phyloP scores from a whole-genome alignment of 2,113 vertebrate genomes.

The Tautogolabrus adspersus region DNA sequence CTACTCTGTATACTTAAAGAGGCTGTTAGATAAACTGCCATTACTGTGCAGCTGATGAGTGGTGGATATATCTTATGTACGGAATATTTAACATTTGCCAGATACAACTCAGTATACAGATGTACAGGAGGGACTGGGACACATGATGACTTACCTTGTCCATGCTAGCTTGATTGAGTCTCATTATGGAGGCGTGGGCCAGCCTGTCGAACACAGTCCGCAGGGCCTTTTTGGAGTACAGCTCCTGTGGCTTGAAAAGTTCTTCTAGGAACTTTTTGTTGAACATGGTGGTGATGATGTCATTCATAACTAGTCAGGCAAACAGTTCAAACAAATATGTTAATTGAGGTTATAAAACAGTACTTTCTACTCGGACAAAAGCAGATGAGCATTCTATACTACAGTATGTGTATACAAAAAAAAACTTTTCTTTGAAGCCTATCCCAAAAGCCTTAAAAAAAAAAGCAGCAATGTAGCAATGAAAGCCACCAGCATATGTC shows the following conservation, averaged over 20 bases:
- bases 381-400: slow-evolving; percentile 31
- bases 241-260: slow-evolving; percentile 96
- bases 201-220: slow-evolving; percentile 94
- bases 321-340: slow-evolving; percentile 42
- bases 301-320: slow-evolving; percentile 92
- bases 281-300: slow-evolving; percentile 99
- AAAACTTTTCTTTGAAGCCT: slow-evolving; percentile 13
- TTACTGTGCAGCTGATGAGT: background rate
- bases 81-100: background rate
- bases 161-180: slow-evolving; percentile 98
- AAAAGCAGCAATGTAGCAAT: slow-evolving; percentile 40
- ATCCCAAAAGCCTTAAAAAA: slow-evolving; percentile 40
- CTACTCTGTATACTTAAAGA: background rate
- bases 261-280: slow-evolving; percentile 97
- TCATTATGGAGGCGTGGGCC: slow-evolving; percentile 98
- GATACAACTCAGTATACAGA: background rate
- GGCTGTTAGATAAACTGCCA: background rate
- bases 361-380: slow-evolving; percentile 25
- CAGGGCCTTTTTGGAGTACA: slow-evolving; percentile 97
- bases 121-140: background rate
- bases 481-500: slow-evolving; percentile 28
- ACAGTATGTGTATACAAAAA: background rate
- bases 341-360: slow-evolving; percentile 12
- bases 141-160: slow-evolving; percentile 87
- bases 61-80: background rate